Base-by-base conservation (phyloP, 2,888 invertebrate genomes). In the Coleophora flavipennella region DNA sequence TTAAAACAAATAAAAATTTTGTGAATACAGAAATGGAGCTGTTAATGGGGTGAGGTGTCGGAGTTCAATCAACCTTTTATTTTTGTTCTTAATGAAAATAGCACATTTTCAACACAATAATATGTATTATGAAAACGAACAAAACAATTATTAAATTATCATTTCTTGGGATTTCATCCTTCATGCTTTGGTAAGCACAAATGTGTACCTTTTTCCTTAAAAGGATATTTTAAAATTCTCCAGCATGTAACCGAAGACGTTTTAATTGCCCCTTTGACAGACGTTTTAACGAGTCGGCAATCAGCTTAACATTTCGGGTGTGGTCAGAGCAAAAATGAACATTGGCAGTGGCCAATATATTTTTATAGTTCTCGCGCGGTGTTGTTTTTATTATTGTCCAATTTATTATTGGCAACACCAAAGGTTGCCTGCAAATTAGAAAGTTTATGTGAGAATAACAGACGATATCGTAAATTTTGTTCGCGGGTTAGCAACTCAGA, bases 181-280 rank as follows among this genome's bases (percentile, higher is more conserved):
- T 20, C 6, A 20, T 20, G 20, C 20, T 20, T 6, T 6, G 20
- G 20, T 20, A 20, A 20, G 20, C 3, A 20, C 20, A 20, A 20
- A 20, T 20, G 3, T 6, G 20, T 20, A 20, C n/a, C n/a, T n/a
- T n/a, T 20, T 20, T 20, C 20, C 20, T 20, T 20, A 20, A 3
- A 20, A 20, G 20, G 20, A 20, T 20, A 6, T 6, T 4, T 6
- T 20, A 4, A 20, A 20, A 20, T 20, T 3, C 20, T 4, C n/a
- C n/a, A n/a, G n/a, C n/a, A 20, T 6, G 3, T 20, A 20, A 20
- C 3, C 3, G 20, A 20, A 20, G 20, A 20, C 20, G 20, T 54
- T 80, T 85, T 85, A 84, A 85, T 85, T 85, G 83, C 75, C 67
- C 59, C 64, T 77, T 78, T 83, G 85, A 83, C 81, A 81, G 80